These are phyloP conservation scores for Nannoperca obscura DNA, from an alignment of 2,797 vertebrate species.

Conservation along the genomic window DNA sequence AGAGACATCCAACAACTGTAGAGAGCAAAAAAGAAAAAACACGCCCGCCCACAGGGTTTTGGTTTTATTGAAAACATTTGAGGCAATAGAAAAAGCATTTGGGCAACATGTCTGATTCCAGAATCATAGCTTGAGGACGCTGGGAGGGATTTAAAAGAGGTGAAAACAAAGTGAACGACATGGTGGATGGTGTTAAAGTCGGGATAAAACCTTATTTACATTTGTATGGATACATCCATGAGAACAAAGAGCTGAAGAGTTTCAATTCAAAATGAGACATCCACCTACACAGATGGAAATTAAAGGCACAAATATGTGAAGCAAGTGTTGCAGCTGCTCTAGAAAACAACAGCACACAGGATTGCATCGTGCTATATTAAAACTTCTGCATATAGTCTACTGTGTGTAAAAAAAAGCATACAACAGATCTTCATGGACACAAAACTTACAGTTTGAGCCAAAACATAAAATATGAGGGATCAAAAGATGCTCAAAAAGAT, in stretches of 20 bases:
- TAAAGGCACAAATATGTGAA: not conserved
- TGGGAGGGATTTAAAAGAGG: conserved; percentile 51
- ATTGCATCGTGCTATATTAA: not conserved
- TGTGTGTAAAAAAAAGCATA: not conserved
- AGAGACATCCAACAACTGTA: conserved; percentile 65
- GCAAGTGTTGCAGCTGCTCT: not conserved
- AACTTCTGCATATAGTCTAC: not conserved
- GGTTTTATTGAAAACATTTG: conserved; percentile 53
- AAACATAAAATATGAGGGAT: too few relatives aligned
- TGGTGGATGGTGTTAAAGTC: conserved; percentile 21
- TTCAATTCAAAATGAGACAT: conserved; percentile 40
- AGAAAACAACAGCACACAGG: too few relatives aligned
- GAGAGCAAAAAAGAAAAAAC: conserved; percentile 20
- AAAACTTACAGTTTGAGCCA: not conserved
- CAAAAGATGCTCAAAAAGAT: too few relatives aligned
- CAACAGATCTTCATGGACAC: not conserved
- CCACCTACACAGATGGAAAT: conserved; percentile 43
- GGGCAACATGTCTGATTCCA: conserved; percentile 48
- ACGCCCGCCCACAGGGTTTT: conserved; percentile 66
- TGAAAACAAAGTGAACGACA: conserved; percentile 36
- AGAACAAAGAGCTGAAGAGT: conserved; percentile 49
- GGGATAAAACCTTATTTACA: conserved; percentile 48
- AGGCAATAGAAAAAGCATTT: conserved; percentile 43
- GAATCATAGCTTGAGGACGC: conserved; percentile 57
- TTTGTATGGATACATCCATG: conserved; percentile 33